Conservation (phyloP, 2,888 invertebrate species). For the Orthosia incerta region DNA sequence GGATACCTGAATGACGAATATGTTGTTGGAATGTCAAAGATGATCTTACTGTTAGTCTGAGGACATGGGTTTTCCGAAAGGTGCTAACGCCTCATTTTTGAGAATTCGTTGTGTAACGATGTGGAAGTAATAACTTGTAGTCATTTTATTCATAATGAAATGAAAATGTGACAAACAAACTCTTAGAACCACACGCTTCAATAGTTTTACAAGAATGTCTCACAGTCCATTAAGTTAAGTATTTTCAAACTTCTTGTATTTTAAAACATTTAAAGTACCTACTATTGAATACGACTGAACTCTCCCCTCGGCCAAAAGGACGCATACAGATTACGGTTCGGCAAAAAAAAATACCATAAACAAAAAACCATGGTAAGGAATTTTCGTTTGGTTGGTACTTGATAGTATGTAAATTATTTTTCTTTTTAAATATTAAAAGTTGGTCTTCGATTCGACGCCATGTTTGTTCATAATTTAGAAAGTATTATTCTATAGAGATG, state of each 20-base stretch:
- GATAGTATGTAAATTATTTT: conserved; percentile 51
- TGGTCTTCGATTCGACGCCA: conserved; percentile 42
- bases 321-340: neutral
- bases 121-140: neutral
- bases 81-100: neutral
- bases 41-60: no score
- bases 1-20: no score
- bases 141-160: neutral
- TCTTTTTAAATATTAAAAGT: conserved; percentile 45
- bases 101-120: neutral
- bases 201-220: conserved; percentile 4
- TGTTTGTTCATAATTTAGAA: conserved; percentile 46
- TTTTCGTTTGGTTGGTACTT: conserved; percentile 42
- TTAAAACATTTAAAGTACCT: conserved; percentile 13
- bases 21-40: no score
- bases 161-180: conserved; percentile 2
- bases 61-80: no score
- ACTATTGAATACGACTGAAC: neutral
- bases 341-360: conserved; percentile 35
- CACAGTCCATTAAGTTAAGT: neutral
- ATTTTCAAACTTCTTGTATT: neutral
- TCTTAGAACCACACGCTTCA: neutral
- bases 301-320: conserved; percentile 21
- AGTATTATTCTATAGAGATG: conserved; percentile 30
- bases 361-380: conserved; percentile 52